Evolutionary conservation across 1,140 invertebrate species (phyloP).

Genomic region (Drosophila orosa): DNA sequence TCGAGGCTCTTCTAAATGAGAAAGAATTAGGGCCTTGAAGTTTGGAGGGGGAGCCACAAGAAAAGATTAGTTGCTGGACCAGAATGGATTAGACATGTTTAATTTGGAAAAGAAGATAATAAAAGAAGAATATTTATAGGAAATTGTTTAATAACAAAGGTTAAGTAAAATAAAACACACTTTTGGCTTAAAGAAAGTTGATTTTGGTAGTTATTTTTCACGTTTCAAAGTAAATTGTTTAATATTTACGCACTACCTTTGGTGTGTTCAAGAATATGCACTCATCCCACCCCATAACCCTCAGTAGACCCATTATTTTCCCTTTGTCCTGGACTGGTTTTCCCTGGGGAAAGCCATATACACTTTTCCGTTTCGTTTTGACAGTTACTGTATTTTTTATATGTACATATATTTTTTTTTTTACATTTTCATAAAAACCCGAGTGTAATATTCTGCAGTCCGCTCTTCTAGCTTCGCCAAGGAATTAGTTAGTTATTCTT

Average conservation of each 20-base stretch:
- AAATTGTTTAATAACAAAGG: background rate
- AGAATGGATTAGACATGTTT: slow-evolving; percentile 26
- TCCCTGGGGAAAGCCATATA: slow-evolving; percentile 5
- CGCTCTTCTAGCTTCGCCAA: background rate
- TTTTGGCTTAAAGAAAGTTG: background rate
- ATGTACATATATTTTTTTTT: background rate
- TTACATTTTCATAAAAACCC: background rate
- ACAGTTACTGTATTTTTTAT: slow-evolving; percentile 71
- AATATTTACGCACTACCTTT: slow-evolving; percentile 6
- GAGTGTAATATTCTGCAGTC: background rate
- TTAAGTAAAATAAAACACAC: too few relatives aligned
- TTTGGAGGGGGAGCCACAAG: background rate
- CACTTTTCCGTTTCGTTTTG: slow-evolving; percentile 34
- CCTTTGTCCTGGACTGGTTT: slow-evolving; percentile 27
- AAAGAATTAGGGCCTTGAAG: slow-evolving; percentile 24
- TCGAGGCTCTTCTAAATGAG: slow-evolving; percentile 30
- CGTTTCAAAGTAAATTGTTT: background rate
- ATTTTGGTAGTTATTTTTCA: too few relatives aligned
- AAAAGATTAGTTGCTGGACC: slow-evolving; percentile 10
- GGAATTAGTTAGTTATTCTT: slow-evolving; percentile 3
- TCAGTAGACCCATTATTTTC: slow-evolving; percentile 18
- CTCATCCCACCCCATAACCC: slow-evolving; percentile 19
- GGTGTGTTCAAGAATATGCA: background rate
- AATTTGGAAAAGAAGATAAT: slow-evolving; percentile 1
- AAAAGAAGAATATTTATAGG: background rate